Evolutionary conservation across 1,140 invertebrate genomes (phyloP), one percentile per base, ranked within the genome.

Genomic region (Grapholita molesta): DNA sequence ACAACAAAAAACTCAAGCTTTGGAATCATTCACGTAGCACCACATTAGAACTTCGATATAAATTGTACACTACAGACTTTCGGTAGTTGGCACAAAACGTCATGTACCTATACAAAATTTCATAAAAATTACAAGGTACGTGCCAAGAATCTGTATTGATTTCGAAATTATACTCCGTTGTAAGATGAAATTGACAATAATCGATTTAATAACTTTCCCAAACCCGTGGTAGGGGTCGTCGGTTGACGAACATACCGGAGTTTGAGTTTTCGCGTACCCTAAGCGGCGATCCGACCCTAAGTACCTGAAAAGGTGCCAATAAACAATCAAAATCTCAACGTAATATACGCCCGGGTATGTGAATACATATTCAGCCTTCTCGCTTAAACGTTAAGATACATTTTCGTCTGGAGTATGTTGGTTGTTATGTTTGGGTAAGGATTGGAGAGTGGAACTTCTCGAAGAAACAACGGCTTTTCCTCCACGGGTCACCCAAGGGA

Each of bases 231-330:
- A 81, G 48, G 61, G 75, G 69, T 32, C 4, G 12, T 30, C 66
- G 64, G 70, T 81, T 77, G 74, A 77, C 78, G 78, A 77, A 77
- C 77, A 82, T 75, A 74, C 77, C 55, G 12, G 75, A 68, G 66
- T 68, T 68, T 70, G 76, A 77, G 73, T 79, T 75, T 79, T 78
- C 74, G 75, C 71, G 71, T 74, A 75, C 73, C 79, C 79, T 77
- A 73, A 70, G 75, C 72, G 73, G 69, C 76, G 76, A 85, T 83
- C 81, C 78, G 72, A 72, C 77, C 76, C 77, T 86, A 85, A 88
- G 83, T 84, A 84, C 79, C 80, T 82, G 83, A 86, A 86, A 86
- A 88, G 83, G 85, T 88, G 84, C 82, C 84, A 83, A 84, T 84
- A 80, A 78, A 80, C 68, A 78, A 78, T 67, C 66, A 48, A 70